Evolutionary conservation across 2,113 vertebrate species (phyloP).

Genomic region (Oryctolagus cuniculus): DNA sequence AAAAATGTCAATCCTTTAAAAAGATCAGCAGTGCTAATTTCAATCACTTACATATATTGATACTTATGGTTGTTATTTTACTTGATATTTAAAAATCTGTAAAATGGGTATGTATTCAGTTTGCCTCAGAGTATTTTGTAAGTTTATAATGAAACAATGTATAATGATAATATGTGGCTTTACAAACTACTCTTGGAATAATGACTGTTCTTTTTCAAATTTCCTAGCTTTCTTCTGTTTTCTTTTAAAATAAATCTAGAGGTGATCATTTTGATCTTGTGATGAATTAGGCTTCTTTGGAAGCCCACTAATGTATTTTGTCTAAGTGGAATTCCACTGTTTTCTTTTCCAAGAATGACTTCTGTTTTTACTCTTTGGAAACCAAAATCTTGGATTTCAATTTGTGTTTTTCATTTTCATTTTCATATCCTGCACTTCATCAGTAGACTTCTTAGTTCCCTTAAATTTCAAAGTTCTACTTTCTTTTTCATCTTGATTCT

Average conservation of each 20-base stretch:
- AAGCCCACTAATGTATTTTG: background rate
- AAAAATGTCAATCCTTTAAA: background rate
- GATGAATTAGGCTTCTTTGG: background rate
- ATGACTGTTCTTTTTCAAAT: background rate
- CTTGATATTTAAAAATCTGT: background rate
- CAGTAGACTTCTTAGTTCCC: background rate
- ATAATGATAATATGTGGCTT: background rate
- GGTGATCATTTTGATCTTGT: background rate
- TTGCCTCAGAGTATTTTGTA: background rate
- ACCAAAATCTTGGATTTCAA: background rate
- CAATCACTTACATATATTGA: background rate
- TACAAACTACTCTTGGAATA: background rate
- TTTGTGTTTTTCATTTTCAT: background rate
- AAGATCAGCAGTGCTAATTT: background rate
- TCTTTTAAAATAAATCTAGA: background rate
- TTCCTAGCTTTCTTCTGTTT: background rate
- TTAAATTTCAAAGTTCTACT: background rate
- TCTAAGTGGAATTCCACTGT: background rate
- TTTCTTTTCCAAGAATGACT: background rate
- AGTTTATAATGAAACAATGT: background rate
- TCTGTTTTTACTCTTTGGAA: background rate
- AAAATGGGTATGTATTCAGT: background rate
- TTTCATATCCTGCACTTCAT: background rate
- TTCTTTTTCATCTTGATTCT: background rate
- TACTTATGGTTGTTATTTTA: background rate